These are phyloP conservation scores for Ephydatia muelleri DNA, from an alignment of 37 sponge, comb jelly and placozoan species.

Conservation along the genomic window DNA sequence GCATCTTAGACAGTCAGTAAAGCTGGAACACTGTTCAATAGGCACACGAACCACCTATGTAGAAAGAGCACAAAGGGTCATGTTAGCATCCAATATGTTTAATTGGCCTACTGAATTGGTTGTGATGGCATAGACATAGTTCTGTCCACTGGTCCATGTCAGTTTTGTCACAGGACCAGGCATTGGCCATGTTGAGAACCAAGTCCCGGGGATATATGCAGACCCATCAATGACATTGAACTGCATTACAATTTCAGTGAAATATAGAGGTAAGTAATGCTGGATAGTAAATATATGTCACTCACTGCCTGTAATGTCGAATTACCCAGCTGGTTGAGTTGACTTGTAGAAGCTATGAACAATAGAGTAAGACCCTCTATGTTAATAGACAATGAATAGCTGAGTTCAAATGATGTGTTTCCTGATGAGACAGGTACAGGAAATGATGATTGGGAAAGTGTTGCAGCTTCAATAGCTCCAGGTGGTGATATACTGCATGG, in stretches of 20 bases:
- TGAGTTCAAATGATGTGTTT: background rate
- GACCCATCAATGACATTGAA: background rate
- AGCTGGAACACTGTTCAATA: conserved; percentile 53
- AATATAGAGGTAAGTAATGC: background rate
- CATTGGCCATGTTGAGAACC: conserved; percentile 8
- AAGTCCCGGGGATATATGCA: background rate
- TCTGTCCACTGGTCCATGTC: conserved; percentile 40
- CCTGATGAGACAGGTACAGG: background rate
- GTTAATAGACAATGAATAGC: background rate
- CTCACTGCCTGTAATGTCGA: background rate
- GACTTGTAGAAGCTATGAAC: background rate
- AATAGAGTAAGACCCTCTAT: background rate
- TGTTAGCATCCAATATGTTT: background rate
- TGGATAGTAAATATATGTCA: background rate
- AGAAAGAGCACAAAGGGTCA: background rate
- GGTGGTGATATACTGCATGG: background rate
- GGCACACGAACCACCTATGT: conserved; percentile 44
- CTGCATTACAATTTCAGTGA: background rate
- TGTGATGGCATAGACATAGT: conserved; percentile 50
- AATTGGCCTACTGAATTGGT: conserved; percentile 12
- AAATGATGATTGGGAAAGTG: background rate
- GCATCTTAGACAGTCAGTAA: conserved; percentile 49
- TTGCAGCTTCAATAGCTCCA: background rate
- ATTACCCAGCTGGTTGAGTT: background rate
- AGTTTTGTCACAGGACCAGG: conserved; percentile 30